Evolutionary conservation across 2,113 vertebrate genomes (phyloP), one percentile per base, ranked within the genome.

Genomic region (Eulemur rufifrons): DNA sequence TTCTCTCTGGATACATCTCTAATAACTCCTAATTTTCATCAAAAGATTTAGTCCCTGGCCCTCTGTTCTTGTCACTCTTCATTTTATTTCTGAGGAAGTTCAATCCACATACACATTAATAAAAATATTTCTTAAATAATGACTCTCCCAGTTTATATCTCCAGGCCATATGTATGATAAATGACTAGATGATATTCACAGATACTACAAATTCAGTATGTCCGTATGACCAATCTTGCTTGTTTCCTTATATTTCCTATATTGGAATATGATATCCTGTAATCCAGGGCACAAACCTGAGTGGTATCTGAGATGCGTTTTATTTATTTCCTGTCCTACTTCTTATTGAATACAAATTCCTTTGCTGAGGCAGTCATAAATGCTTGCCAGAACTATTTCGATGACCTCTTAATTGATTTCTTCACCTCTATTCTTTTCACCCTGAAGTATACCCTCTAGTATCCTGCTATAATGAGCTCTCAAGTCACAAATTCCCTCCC

Each of bases 11-110:
- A 32, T 68, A 81, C 8, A 39, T 71, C 10, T 90, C 17, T 87
- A 92, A 69, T 63, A 37, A 17, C 13, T 86, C 42, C 23, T 71
- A 25, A 78, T 92, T 96, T 94, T 94, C 76, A 95, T 86, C 37
- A 73, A 80, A 93, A 81, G 10, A 59, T 12, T 86, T 63, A 84
- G n/a, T 78, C 9, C 11, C 9, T 68, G 17, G 29, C 2, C 11
- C 37, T 93, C 47, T 80, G 9, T 68, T 93, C 39, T 63, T 84
- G 27, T 63, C 66, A 83, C 5, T 94, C 20, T 69, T 13, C 3
- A 45, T 91, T 93, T 93, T 77, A 5, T 93, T 77, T 63, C 18
- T 73, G 20, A 71, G 42, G 81, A 6, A 78, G 10, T 7, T 71
- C 45, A 84, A 61, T 8, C 2, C 23, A 87, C 34, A 91, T 86